These are phyloP conservation scores for Actinernus sp. DNA, from an alignment of 92 coral and sea anemone genomes.

Conservation along the genomic window DNA sequence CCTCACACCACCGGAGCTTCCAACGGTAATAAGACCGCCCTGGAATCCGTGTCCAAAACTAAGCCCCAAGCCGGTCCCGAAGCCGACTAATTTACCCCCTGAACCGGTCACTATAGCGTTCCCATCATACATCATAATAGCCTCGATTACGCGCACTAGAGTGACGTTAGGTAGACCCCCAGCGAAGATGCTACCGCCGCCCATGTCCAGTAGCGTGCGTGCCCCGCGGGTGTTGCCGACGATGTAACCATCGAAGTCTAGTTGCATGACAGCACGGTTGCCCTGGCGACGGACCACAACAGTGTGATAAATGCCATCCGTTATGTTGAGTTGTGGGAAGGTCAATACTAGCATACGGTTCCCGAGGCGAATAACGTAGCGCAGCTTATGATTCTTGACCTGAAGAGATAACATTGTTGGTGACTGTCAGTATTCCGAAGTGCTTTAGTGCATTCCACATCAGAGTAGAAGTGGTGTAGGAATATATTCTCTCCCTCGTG, in stretches of 20 bases:
- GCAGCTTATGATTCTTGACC: slow-evolving; percentile 77
- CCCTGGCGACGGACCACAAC: slow-evolving; percentile 79
- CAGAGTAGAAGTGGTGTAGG: too few relatives aligned
- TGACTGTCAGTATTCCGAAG: too few relatives aligned
- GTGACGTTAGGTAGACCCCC: slow-evolving; percentile 92
- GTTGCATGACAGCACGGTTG: slow-evolving; percentile 81
- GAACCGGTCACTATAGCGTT: slow-evolving; percentile 63
- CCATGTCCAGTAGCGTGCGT: slow-evolving; percentile 83
- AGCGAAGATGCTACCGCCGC: slow-evolving; percentile 86
- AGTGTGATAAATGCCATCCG: slow-evolving; percentile 86
- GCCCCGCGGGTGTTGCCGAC: slow-evolving; percentile 77
- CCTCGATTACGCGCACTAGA: slow-evolving; percentile 77
- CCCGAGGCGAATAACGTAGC: slow-evolving; percentile 86
- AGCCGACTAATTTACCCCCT: too few relatives aligned
- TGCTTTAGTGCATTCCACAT: too few relatives aligned
- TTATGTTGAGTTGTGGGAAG: slow-evolving; percentile 83
- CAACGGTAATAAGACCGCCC: slow-evolving; percentile 8
- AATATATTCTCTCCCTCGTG: too few relatives aligned
- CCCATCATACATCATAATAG: slow-evolving; percentile 66
- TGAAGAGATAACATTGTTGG: too few relatives aligned
- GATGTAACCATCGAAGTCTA: slow-evolving; percentile 82
- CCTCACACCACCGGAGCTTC: neutral
- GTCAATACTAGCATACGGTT: slow-evolving; percentile 80
- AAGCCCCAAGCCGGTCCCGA: slow-evolving; percentile 6
- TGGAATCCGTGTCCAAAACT: slow-evolving; percentile 5